These are phyloP conservation scores for Cheilosia scutellata DNA, from an alignment of 2,888 invertebrate genomes.

Conservation along the genomic window DNA sequence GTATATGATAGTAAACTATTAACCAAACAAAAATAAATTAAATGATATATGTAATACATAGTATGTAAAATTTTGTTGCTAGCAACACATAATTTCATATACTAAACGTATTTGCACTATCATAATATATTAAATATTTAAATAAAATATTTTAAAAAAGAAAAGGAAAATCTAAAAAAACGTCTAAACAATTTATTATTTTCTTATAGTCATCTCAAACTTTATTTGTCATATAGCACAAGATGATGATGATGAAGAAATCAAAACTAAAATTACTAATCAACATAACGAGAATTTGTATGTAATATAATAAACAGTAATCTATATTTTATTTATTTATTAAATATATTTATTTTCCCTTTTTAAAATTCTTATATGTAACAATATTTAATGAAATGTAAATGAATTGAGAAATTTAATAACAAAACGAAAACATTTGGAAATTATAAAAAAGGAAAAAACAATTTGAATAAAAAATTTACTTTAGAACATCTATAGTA, in stretches of 20 bases:
- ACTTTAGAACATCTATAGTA: not conserved
- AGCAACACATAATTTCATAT: constrained; percentile 45
- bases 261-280: not conserved
- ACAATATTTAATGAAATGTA: constrained; percentile 2
- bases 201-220: too few relatives aligned
- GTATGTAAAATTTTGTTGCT: constrained; percentile 31
- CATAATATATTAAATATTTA: constrained; percentile 22
- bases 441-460: constrained; percentile 7
- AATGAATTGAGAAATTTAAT: constrained; percentile 20
- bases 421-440: not conserved
- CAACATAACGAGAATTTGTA: not conserved
- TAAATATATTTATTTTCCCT: not conserved
- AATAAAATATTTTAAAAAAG: constrained; percentile 11
- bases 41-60: constrained; percentile 12
- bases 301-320: constrained; percentile 4
- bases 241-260: not conserved
- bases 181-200: not conserved
- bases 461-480: not conserved
- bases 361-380: not conserved
- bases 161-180: not conserved
- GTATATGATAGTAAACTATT: constrained; percentile 39
- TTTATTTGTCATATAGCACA: constrained; percentile 40
- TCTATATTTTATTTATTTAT: constrained; percentile 9
- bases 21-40: constrained; percentile 27
- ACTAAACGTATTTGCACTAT: constrained; percentile 55